A percentile compares a stretch with the other conserved stretches of the same genome.
Conservation (phyloP, 2,797 vertebrate genomes). For the Hirundo rustica region DNA sequence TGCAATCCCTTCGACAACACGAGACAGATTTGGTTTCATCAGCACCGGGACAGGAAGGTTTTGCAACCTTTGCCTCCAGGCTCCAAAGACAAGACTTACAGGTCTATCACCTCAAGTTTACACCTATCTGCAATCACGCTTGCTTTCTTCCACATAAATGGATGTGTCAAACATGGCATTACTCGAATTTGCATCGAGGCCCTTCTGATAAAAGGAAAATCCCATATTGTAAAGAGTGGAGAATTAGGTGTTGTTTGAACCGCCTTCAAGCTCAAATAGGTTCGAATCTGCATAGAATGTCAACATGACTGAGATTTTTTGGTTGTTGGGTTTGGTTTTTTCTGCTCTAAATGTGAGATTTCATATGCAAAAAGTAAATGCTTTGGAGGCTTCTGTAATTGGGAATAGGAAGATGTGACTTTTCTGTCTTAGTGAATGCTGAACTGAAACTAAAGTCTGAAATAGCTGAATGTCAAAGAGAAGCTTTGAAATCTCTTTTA, state of each 20-base stretch:
- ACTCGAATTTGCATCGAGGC: background rate
- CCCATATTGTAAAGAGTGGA: background rate
- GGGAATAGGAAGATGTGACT: background rate
- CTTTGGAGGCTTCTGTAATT: background rate
- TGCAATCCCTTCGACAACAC: background rate
- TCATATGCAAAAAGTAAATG: background rate
- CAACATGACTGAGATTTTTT: background rate
- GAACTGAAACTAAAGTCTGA: background rate
- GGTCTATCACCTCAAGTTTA: background rate
- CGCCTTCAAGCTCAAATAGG: background rate
- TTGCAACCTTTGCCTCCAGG: slow-evolving; percentile 3
- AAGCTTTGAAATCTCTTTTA: background rate
- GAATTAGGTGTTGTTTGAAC: background rate
- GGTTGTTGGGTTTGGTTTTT: background rate
- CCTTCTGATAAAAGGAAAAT: background rate
- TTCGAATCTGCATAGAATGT: background rate
- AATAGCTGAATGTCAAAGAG: background rate
- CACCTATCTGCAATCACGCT: background rate
- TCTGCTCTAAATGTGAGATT: background rate
- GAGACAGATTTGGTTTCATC: background rate
- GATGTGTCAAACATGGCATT: background rate
- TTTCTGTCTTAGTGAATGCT: background rate
- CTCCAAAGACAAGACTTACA: slow-evolving; percentile 16
- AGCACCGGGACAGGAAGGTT: background rate
- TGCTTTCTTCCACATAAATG: background rate